These are phyloP conservation scores for Rhopilema esculentum DNA, from an alignment of 30 jellyfish, hydroid and myxozoan species.

Conservation along the genomic window DNA sequence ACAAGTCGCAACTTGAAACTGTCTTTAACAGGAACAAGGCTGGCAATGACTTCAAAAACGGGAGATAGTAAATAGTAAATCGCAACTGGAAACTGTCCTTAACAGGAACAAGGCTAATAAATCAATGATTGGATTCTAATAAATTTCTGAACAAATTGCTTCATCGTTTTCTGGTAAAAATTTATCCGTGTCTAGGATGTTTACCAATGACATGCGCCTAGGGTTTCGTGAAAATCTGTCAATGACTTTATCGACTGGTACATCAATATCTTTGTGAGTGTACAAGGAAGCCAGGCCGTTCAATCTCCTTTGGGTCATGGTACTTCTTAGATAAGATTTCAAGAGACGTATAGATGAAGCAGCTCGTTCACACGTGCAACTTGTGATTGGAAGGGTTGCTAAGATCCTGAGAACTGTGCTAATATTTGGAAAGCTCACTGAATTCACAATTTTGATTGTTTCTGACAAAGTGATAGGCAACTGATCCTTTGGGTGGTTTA, in stretches of 20 bases:
- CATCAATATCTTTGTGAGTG: constrained; percentile 24
- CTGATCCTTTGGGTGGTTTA: background rate
- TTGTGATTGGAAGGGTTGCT: constrained; percentile 20
- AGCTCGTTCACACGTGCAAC: constrained; percentile 46
- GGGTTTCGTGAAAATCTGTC: constrained; percentile 9
- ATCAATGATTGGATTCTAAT: background rate
- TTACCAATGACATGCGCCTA: background rate
- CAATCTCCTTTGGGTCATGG: constrained; percentile 40
- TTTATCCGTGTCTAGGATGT: background rate
- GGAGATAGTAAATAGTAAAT: too few relatives aligned
- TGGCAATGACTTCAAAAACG: background rate
- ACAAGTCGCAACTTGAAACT: background rate
- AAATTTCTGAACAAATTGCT: background rate
- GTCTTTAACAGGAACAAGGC: background rate
- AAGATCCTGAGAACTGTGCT: constrained; percentile 1
- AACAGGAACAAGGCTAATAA: background rate
- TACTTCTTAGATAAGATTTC: constrained; percentile 27
- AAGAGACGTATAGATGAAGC: constrained; percentile 10
- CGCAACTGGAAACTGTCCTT: background rate
- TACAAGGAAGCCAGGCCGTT: constrained; percentile 30
- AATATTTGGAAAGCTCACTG: background rate
- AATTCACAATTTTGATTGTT: background rate
- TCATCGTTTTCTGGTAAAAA: background rate
- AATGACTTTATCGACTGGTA: background rate
- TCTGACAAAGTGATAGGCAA: background rate